Evolutionary conservation across 2,113 vertebrate genomes (phyloP).

Genomic region (Passerina amoena): DNA sequence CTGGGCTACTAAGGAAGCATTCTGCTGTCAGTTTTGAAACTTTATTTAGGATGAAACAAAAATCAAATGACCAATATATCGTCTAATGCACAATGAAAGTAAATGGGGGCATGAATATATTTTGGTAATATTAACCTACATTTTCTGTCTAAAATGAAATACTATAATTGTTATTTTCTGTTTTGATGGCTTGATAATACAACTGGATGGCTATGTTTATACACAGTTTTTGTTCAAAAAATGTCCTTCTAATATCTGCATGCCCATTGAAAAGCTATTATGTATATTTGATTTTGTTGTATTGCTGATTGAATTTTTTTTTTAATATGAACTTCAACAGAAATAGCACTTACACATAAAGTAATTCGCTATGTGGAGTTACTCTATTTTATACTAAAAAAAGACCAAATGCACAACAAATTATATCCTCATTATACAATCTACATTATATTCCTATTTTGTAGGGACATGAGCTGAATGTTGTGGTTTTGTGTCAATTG

Average conservation of each 20-base stretch:
- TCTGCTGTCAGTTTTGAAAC: background rate
- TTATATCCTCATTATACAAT: background rate
- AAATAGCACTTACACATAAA: background rate
- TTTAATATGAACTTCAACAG: background rate
- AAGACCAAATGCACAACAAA: background rate
- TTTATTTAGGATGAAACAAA: background rate
- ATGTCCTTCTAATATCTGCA: background rate
- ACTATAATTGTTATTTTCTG: background rate
- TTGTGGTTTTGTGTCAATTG: background rate
- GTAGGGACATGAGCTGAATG: background rate
- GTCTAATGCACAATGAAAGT: background rate
- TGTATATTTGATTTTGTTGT: background rate
- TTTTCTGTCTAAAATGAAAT: background rate
- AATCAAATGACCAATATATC: background rate
- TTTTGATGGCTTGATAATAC: background rate
- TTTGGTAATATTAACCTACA: background rate
- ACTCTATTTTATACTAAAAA: background rate
- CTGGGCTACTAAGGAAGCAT: background rate
- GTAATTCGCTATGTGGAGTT: background rate
- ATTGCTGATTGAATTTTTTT: background rate
- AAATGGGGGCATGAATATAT: background rate
- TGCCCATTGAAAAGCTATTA: background rate
- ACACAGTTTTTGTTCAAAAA: background rate
- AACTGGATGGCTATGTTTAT: background rate
- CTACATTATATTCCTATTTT: background rate